Evolutionary conservation across 2,888 invertebrate species (phyloP).

Genomic region (Elegia similella): DNA sequence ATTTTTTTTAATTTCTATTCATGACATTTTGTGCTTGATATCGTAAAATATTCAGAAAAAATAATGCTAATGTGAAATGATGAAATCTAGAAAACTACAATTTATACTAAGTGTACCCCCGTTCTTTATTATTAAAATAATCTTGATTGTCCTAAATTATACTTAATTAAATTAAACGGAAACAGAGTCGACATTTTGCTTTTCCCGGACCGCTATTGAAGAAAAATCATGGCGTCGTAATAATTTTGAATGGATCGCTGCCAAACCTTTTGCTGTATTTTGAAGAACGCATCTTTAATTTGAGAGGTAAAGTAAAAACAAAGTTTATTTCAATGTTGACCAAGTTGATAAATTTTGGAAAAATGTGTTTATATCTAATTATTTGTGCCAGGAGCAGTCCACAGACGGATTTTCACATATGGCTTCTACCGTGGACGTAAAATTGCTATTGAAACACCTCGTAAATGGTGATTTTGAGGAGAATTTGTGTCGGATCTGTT

Average conservation of each 20-base stretch:
- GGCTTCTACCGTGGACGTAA: slow-evolving; percentile 48
- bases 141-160: too few relatives aligned
- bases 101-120: too few relatives aligned
- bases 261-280: neutral
- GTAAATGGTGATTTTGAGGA: slow-evolving; percentile 57
- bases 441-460: slow-evolving; percentile 57
- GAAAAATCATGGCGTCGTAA: slow-evolving; percentile 5
- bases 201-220: neutral
- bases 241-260: slow-evolving; percentile 10
- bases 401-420: slow-evolving; percentile 33
- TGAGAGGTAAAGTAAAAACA: slow-evolving; percentile 15
- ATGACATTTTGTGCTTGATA: neutral
- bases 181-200: too few relatives aligned
- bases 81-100: too few relatives aligned
- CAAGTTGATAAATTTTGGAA: neutral
- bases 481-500: slow-evolving; percentile 61
- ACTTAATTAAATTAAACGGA: too few relatives aligned
- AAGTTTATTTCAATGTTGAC: neutral
- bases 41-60: neutral
- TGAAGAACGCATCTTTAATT: slow-evolving; percentile 18
- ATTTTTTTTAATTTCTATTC: neutral
- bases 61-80: neutral
- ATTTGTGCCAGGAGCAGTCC: slow-evolving; percentile 22
- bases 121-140: too few relatives aligned
- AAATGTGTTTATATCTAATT: slow-evolving; percentile 1